These are phyloP conservation scores for Danionella dracula DNA, from an alignment of 2,797 vertebrate species.

Conservation along the genomic window DNA sequence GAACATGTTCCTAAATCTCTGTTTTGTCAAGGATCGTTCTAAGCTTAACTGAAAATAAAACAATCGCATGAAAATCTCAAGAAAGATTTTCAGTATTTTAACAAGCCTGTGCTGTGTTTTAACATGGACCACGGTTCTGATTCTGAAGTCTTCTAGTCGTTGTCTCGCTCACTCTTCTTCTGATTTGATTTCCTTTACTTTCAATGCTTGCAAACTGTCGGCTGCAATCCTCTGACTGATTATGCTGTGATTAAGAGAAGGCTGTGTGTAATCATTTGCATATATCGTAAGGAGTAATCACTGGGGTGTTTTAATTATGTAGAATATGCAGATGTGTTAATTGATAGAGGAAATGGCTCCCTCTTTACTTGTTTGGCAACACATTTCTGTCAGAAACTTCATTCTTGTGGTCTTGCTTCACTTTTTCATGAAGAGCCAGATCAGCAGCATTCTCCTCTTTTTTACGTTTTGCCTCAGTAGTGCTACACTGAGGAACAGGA, in stretches of 20 bases:
- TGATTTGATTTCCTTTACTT: conserved; percentile 10
- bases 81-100: no score
- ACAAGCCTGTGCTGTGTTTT: neutral
- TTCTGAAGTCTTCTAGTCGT: neutral
- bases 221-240: conserved; percentile 31
- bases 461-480: neutral
- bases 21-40: no score
- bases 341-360: conserved; percentile 41
- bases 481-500: neutral
- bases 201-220: neutral
- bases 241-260: conserved; percentile 41
- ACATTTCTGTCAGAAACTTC: conserved; percentile 8
- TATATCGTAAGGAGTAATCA: conserved; percentile 35
- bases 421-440: no score
- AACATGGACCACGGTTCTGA: neutral
- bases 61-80: no score
- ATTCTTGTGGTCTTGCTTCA: neutral
- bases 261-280: conserved; percentile 21
- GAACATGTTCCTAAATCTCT: no score
- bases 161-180: neutral
- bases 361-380: conserved; percentile 33
- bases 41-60: no score
- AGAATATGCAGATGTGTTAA: conserved; percentile 68
- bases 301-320: conserved; percentile 39
- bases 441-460: neutral